A percentile compares a stretch with the other conserved stretches of the same genome.
These are phyloP conservation scores for Todiramphus saurophagus DNA, from an alignment of 2,113 vertebrate species.

Conservation along the genomic window DNA sequence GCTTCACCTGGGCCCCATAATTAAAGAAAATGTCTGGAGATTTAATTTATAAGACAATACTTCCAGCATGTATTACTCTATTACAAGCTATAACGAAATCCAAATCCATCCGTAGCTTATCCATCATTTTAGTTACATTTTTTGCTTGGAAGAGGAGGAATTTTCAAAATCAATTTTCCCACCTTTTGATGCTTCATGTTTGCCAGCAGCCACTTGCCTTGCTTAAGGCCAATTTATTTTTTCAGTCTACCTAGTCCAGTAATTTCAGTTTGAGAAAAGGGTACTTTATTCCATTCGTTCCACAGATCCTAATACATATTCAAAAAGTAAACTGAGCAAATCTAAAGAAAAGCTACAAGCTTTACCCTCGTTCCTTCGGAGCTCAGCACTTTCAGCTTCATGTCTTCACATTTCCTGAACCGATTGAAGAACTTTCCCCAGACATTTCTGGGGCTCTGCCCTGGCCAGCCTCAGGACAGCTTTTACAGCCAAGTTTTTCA, in stretches of 20 bases:
- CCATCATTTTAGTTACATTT: background rate
- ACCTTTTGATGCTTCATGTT: background rate
- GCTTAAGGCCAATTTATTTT: background rate
- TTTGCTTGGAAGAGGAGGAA: background rate
- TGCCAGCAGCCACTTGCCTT: constrained; percentile 31
- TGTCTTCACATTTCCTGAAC: constrained; percentile 55
- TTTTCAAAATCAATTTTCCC: background rate
- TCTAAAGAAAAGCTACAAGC: constrained; percentile 57
- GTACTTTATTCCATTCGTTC: constrained; percentile 2
- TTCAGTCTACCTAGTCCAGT: background rate
- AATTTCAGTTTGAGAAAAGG: background rate
- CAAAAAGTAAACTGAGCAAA: constrained; percentile 47
- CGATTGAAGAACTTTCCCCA: constrained; percentile 51
- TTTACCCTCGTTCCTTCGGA: constrained; percentile 49
- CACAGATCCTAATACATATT: background rate
- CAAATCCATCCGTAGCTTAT: constrained; percentile 12
- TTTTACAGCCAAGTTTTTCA: constrained; percentile 49
- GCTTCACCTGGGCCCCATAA: background rate
- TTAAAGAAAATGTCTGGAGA: background rate
- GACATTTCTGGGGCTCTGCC: constrained; percentile 23
- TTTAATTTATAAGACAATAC: constrained; percentile 12
- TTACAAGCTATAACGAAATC: background rate
- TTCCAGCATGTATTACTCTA: background rate
- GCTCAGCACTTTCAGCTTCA: constrained; percentile 56
- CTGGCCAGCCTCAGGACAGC: background rate